These are phyloP conservation scores for Leucopsar rothschildi DNA, from an alignment of 2,113 vertebrate genomes.

Conservation along the genomic window DNA sequence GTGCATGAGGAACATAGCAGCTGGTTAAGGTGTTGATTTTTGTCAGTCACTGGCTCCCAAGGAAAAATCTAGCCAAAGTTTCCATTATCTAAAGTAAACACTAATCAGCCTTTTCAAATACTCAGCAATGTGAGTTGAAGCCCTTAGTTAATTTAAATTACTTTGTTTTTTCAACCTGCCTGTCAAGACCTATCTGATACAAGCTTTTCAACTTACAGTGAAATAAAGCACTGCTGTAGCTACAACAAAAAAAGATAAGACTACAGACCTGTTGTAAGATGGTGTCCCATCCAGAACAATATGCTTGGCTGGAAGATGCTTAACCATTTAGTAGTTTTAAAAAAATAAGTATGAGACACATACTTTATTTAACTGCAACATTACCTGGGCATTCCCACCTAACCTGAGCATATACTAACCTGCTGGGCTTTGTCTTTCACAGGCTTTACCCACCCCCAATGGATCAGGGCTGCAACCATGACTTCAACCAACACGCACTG, in stretches of 20 bases:
- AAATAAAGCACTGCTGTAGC: not conserved
- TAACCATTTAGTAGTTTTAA: not conserved
- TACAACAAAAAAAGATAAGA: not conserved
- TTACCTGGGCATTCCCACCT: not conserved
- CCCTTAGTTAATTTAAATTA: not conserved
- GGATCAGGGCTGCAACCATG: not conserved
- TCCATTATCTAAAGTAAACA: not conserved
- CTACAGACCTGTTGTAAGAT: not conserved
- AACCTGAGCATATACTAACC: not conserved
- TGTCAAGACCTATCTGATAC: not conserved
- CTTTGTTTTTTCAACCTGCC: not conserved
- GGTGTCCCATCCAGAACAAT: not conserved
- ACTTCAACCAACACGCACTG: not conserved
- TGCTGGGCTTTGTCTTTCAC: not conserved
- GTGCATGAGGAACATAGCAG: rapidly evolving
- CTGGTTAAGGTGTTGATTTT: not conserved
- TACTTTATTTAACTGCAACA: not conserved
- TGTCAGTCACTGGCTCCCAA: not conserved
- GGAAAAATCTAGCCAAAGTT: not conserved
- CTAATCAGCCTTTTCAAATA: not conserved
- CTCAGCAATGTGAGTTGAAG: not conserved
- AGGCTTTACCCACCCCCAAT: not conserved
- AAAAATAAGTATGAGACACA: not conserved
- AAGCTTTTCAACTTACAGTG: not conserved
- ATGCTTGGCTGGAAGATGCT: not conserved